A percentile compares a stretch with the other conserved stretches of the same genome.
These are phyloP conservation scores for Ptychodera flava DNA, from an alignment of 35 echinoderm and acorn worm species.

Conservation along the genomic window DNA sequence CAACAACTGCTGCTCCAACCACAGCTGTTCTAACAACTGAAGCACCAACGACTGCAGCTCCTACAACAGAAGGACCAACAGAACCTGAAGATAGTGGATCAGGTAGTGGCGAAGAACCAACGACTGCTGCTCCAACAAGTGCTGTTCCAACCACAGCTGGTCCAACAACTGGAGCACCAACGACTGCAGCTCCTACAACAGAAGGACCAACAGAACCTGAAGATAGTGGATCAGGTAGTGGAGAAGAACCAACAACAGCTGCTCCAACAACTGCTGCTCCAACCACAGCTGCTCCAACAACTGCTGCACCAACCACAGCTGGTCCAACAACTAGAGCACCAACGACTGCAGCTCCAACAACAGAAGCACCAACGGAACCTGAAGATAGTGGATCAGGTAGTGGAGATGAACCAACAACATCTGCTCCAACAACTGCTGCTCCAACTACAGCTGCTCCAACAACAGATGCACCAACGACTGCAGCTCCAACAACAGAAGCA, in stretches of 20 bases:
- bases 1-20: neutral
- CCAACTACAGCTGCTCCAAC: neutral
- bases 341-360: neutral
- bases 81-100: neutral
- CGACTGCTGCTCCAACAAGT: neutral
- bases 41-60: neutral
- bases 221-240: neutral
- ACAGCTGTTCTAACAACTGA: neutral
- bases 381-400: neutral
- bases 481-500: neutral
- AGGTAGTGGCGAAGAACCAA: neutral
- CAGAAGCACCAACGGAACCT: neutral
- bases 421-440: neutral
- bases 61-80: neutral
- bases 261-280: neutral
- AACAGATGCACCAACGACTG: neutral
- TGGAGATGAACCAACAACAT: neutral
- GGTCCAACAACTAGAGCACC: neutral
- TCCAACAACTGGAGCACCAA: neutral
- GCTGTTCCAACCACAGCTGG: neutral
- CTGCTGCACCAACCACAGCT: constrained; percentile 5
- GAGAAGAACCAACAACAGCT: neutral
- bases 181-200: neutral
- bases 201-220: neutral
- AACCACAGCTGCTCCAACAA: constrained; percentile 2